phyloP scores from a whole-genome alignment of 2,888 invertebrate species.

The Eristalis pertinax region DNA sequence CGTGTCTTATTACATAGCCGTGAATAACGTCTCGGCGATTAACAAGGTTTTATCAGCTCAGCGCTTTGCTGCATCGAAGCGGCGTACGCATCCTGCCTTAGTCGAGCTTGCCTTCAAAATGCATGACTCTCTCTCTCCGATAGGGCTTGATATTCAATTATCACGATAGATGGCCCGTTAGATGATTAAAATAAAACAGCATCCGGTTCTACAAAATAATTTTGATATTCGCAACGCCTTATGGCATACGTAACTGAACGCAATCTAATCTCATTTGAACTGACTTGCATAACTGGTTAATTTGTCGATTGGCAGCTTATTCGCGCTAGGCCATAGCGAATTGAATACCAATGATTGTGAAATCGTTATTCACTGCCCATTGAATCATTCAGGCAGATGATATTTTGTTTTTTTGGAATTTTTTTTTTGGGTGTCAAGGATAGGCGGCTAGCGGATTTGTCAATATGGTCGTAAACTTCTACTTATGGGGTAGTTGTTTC shows the following conservation, averaged over 20 bases:
- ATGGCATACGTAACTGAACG: background rate
- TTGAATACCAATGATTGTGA: background rate
- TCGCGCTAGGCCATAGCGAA: background rate
- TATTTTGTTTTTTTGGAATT: background rate
- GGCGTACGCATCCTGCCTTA: background rate
- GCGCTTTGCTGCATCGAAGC: background rate
- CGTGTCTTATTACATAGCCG: background rate
- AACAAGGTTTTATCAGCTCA: background rate
- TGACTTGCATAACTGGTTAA: conserved; percentile 3
- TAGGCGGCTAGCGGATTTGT: background rate
- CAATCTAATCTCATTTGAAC: conserved; percentile 2
- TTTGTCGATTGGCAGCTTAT: background rate
- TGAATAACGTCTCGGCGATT: background rate
- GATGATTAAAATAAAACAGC: background rate
- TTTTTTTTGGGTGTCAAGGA: background rate
- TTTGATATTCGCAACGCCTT: background rate
- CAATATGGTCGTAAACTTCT: background rate
- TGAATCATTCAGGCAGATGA: background rate
- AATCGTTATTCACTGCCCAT: conserved; percentile 4
- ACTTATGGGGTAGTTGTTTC: background rate
- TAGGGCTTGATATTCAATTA: background rate
- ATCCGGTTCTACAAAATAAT: conserved; percentile 21
- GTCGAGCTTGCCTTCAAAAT: background rate
- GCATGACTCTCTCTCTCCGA: background rate
- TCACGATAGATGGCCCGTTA: background rate